These are phyloP conservation scores for Synanthedon myopaeformis DNA, from an alignment of 2,888 invertebrate species.

Conservation along the genomic window DNA sequence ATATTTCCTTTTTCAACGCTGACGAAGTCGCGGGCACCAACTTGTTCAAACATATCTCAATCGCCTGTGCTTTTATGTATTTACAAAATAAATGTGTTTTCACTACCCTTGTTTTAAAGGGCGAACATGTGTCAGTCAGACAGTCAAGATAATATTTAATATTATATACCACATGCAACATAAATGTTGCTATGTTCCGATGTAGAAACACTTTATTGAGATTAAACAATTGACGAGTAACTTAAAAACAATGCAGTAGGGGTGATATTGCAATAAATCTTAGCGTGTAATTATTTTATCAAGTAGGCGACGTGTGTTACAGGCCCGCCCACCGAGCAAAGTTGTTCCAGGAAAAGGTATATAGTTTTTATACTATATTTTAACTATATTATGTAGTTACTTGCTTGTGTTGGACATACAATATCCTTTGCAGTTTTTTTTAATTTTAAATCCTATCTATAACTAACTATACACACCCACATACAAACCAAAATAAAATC, in stretches of 20 bases:
- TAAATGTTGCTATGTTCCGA: neutral
- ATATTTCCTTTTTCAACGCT: too few relatives aligned
- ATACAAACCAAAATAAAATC: too few relatives aligned
- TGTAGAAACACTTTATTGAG: neutral
- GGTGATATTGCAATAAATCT: neutral
- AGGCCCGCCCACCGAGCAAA: conserved; percentile 10
- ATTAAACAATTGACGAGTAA: neutral
- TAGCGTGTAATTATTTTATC: neutral
- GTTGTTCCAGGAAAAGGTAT: conserved; percentile 9
- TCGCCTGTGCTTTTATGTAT: too few relatives aligned
- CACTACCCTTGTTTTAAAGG: too few relatives aligned
- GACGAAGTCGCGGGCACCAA: too few relatives aligned
- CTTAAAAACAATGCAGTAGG: neutral
- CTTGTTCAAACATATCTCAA: too few relatives aligned
- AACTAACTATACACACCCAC: too few relatives aligned
- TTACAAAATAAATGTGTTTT: too few relatives aligned
- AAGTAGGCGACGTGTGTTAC: conserved; percentile 1
- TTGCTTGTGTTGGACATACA: neutral
- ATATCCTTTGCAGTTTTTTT: too few relatives aligned
- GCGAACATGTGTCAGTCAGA: too few relatives aligned
- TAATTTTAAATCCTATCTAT: too few relatives aligned
- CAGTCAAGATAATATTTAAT: too few relatives aligned
- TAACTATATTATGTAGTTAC: conserved; percentile 1
- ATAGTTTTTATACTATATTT: conserved; percentile 8
- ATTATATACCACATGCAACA: neutral